A percentile compares a stretch with the other conserved stretches of the same genome.
Evolutionary conservation across 30 jellyfish, hydroid and myxozoan genomes (phyloP).

Genomic region (Hydra vulgaris): DNA sequence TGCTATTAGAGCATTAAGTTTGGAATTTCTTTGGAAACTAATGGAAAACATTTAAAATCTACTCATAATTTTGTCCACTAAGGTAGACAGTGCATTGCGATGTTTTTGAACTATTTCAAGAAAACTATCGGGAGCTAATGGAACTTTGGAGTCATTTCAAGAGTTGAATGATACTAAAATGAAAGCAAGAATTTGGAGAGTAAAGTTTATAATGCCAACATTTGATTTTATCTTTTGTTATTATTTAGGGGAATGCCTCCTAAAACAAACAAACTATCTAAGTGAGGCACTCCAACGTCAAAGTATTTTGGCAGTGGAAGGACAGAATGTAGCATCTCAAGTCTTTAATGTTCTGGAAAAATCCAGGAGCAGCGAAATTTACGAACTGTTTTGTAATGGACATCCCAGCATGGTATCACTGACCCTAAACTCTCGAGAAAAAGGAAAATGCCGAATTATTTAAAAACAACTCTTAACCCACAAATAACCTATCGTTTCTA

Average conservation of each 20-base stretch:
- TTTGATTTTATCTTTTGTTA: slow-evolving; percentile 9
- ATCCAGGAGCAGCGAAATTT: slow-evolving; percentile 25
- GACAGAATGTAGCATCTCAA: slow-evolving; percentile 25
- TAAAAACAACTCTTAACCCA: too few species aligned
- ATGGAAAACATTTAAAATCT: background rate
- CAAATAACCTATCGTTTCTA: too few species aligned
- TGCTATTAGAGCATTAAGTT: too few species aligned
- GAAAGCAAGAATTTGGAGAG: too few species aligned
- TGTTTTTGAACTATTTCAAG: background rate
- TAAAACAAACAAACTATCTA: slow-evolving; percentile 8
- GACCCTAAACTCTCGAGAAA: slow-evolving; percentile 55
- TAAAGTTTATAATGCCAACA: slow-evolving; percentile 4
- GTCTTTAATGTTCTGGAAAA: slow-evolving; percentile 11
- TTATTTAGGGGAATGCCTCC: slow-evolving; percentile 8
- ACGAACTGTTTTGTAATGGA: slow-evolving; percentile 35
- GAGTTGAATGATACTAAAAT: too few species aligned
- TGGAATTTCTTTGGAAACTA: background rate
- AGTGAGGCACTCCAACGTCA: slow-evolving; percentile 35
- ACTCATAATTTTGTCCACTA: background rate
- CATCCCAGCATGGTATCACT: slow-evolving; percentile 42
- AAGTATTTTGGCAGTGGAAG: slow-evolving; percentile 44
- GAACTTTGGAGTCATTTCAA: background rate
- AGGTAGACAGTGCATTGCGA: background rate
- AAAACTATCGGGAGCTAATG: background rate
- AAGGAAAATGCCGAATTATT: slow-evolving; percentile 43